Evolutionary conservation across 2,113 vertebrate genomes (phyloP).

Genomic region (Hemichromis elongatus): DNA sequence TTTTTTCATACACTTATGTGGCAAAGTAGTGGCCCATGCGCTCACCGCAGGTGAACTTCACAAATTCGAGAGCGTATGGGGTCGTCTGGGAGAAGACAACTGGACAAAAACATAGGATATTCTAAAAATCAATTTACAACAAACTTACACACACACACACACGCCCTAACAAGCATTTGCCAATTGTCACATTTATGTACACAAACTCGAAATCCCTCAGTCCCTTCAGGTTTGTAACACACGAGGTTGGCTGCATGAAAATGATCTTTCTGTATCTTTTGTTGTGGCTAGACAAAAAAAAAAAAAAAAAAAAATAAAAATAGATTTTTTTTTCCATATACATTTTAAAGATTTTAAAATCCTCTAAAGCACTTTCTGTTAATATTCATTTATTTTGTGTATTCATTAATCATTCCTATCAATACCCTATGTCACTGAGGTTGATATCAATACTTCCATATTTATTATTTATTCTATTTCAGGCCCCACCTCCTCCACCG

Average conservation of each 20-base stretch:
- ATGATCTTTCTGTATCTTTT: neutral
- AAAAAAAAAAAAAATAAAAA: conserved; percentile 59
- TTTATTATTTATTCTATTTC: conserved; percentile 28
- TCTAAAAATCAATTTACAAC: conserved; percentile 46
- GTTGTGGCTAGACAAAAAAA: conserved; percentile 24
- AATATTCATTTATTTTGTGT: conserved; percentile 62
- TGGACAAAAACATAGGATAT: conserved; percentile 19
- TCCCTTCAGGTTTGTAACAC: conserved; percentile 43
- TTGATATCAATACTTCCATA: conserved; percentile 69
- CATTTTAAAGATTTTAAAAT: conserved; percentile 71
- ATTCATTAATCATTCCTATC: conserved; percentile 65
- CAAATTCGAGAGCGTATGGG: neutral
- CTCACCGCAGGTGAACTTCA: conserved; percentile 4
- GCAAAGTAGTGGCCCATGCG: neutral
- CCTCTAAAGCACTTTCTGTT: conserved; percentile 71
- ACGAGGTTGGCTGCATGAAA: conserved; percentile 27
- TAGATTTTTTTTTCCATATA: conserved; percentile 66
- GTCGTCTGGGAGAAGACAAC: conserved; percentile 4
- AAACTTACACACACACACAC: conserved; percentile 39
- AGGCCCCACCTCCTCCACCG: conserved; percentile 37
- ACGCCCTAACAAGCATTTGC: conserved; percentile 51
- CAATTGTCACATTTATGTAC: conserved; percentile 62
- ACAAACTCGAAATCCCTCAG: conserved; percentile 39
- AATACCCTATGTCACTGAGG: conserved; percentile 67
- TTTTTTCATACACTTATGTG: neutral